Conservation (phyloP, 2,113 vertebrate species). For the Onychostoma macrolepis region DNA sequence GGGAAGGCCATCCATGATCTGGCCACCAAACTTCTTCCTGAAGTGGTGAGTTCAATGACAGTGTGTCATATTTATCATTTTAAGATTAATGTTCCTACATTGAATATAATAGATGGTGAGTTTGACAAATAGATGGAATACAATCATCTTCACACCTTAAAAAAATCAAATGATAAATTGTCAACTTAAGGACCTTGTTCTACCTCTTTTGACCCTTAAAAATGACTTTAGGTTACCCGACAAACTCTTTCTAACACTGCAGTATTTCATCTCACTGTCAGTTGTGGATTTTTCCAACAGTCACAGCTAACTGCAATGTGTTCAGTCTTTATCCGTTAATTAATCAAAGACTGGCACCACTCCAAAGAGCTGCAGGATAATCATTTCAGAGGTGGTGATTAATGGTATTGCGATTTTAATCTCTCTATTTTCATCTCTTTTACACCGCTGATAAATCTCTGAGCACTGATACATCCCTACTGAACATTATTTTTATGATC, state of each 20-base stretch:
- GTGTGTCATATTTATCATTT: neutral
- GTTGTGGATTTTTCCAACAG: neutral
- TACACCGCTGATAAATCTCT: conserved; percentile 7
- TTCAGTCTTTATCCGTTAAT: neutral
- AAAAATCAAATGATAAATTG: neutral
- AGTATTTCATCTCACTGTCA: neutral
- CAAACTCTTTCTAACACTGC: neutral
- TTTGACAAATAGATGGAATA: neutral
- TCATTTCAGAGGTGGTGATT: conserved; percentile 17
- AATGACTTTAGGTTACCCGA: neutral
- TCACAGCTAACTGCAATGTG: neutral
- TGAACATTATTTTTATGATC: neutral
- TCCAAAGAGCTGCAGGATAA: neutral
- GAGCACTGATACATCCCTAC: neutral
- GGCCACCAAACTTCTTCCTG: conserved; percentile 86
- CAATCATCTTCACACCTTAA: neutral
- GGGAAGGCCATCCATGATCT: conserved; percentile 97
- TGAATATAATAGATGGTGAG: neutral
- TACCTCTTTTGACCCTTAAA: neutral
- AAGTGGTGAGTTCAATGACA: conserved; percentile 87
- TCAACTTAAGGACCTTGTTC: neutral
- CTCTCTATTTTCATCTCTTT: conserved; percentile 17
- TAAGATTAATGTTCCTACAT: neutral
- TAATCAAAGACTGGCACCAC: conserved; percentile 5
- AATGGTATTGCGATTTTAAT: neutral